Conservation (phyloP, 2,797 vertebrate genomes). For the Staurois parvus region DNA sequence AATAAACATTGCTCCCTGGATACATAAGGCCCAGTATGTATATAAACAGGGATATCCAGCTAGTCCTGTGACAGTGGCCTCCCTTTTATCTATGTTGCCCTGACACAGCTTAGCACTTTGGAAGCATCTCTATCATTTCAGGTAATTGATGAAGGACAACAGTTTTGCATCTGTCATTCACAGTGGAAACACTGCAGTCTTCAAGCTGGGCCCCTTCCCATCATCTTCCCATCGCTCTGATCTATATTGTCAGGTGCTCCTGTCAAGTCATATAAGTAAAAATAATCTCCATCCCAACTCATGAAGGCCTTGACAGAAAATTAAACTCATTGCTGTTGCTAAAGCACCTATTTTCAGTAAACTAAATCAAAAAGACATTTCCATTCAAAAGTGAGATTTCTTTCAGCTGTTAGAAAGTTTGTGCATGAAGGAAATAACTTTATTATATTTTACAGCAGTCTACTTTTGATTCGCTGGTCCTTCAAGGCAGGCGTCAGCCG, state of each 20-base stretch:
- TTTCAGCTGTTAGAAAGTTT: too few species aligned
- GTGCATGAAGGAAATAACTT: neutral
- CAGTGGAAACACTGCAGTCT: neutral
- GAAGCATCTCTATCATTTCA: neutral
- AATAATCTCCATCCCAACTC: neutral
- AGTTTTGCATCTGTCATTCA: neutral
- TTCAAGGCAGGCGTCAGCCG: neutral
- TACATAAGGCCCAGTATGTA: too few species aligned
- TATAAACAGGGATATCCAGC: too few species aligned
- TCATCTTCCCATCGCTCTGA: neutral
- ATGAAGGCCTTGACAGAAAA: neutral
- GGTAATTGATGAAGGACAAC: neutral
- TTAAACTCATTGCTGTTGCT: neutral
- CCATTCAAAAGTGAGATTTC: neutral
- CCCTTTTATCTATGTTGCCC: too few species aligned
- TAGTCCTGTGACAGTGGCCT: too few species aligned
- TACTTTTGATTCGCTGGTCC: neutral
- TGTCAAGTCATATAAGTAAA: constrained; percentile 3
- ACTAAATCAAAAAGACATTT: neutral
- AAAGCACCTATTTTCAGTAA: neutral
- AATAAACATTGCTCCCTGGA: too few species aligned
- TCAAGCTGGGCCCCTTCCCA: neutral
- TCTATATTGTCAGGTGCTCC: neutral
- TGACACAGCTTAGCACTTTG: too few species aligned
- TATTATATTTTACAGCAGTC: neutral